A percentile compares a stretch with the other conserved stretches of the same genome.
phyloP scores from a whole-genome alignment of 2,888 invertebrate genomes.

The Phengaris alcon region DNA sequence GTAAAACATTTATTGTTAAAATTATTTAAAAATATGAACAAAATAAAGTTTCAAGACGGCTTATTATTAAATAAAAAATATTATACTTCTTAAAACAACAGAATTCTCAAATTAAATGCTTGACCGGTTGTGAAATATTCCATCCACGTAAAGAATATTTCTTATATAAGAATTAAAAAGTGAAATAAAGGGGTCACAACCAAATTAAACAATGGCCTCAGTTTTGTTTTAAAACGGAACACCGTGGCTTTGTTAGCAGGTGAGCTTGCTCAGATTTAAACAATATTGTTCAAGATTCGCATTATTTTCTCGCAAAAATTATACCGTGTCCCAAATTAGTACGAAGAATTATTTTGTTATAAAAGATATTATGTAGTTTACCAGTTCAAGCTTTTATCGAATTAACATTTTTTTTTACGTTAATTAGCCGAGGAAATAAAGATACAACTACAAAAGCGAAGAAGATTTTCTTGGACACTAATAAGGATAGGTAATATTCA shows the following conservation, averaged over 20 bases:
- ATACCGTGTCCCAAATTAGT: not conserved
- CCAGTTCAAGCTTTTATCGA: too few species aligned
- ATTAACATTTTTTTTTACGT: too few species aligned
- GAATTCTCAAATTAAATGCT: not conserved
- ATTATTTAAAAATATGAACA: not conserved
- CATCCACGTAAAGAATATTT: not conserved
- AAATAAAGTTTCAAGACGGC: not conserved
- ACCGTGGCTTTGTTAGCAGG: constrained; percentile 19
- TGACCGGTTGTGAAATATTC: constrained; percentile 9
- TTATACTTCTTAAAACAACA: not conserved
- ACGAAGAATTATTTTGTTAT: too few species aligned
- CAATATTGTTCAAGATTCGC: not conserved
- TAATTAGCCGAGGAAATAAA: too few species aligned
- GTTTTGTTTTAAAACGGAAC: constrained; percentile 3
- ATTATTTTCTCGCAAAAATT: not conserved
- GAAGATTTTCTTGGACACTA: too few species aligned
- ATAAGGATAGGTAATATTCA: too few species aligned
- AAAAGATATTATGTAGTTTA: too few species aligned
- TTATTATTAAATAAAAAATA: not conserved
- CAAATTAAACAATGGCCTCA: constrained; percentile 16
- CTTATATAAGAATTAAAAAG: constrained; percentile 22
- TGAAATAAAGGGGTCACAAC: constrained; percentile 26
- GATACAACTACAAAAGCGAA: too few species aligned
- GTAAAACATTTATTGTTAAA: too few species aligned
- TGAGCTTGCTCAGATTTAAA: constrained; percentile 1